phyloP scores from a whole-genome alignment of 1,140 invertebrate species.

The Schlechtendalia chinensis region DNA sequence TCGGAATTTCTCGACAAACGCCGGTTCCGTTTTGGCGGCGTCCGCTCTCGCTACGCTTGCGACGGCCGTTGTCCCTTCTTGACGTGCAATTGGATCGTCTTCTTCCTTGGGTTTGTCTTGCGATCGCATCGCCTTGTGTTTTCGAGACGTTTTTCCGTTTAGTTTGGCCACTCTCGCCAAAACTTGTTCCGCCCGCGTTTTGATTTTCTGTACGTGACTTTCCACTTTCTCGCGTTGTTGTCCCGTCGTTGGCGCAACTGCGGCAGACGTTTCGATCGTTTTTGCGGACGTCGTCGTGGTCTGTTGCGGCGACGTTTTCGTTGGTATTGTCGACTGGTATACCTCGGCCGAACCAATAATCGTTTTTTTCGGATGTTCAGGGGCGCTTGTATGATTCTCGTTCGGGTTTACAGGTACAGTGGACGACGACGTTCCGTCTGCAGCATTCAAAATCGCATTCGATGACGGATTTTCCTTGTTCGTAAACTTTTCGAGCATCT shows the following conservation, averaged over 20 bases:
- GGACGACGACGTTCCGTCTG: not conserved
- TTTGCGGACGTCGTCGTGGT: not conserved
- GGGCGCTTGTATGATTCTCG: not conserved
- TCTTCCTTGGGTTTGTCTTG: not conserved
- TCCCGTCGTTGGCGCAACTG: not conserved
- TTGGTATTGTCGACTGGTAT: not conserved
- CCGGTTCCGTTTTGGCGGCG: not conserved
- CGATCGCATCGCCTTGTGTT: not conserved
- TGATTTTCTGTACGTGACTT: slow-evolving; percentile 39
- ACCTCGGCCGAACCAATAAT: not conserved
- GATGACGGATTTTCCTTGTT: not conserved
- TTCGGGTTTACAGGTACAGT: not conserved
- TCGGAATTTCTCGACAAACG: not conserved
- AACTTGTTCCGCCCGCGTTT: slow-evolving; percentile 28
- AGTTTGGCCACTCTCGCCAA: slow-evolving; percentile 13
- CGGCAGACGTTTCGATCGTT: not conserved
- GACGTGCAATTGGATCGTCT: too few relatives aligned
- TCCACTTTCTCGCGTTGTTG: not conserved
- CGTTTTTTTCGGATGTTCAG: not conserved
- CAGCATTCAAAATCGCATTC: not conserved
- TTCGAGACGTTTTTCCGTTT: not conserved
- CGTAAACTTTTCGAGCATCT: slow-evolving; percentile 15
- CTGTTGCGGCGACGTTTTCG: not conserved
- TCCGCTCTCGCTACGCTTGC: too few relatives aligned
- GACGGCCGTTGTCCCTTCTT: too few relatives aligned